Base-by-base conservation (phyloP, 2,888 invertebrate species). In the Drosophila niveifrons region DNA sequence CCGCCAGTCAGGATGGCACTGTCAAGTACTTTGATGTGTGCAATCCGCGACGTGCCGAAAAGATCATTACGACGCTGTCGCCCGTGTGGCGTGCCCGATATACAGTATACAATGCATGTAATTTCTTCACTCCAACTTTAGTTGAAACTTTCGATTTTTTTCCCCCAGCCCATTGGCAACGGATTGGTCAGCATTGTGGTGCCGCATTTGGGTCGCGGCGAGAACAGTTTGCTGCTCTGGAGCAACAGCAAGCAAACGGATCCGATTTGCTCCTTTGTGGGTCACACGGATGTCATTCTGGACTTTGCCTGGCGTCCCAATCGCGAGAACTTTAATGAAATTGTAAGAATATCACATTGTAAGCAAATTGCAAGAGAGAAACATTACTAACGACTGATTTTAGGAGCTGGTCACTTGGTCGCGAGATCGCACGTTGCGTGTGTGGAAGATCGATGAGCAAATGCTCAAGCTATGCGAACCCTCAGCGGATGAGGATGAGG, bases 81-180 rank as follows among this genome's bases (percentile, higher is more conserved):
- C 97, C 97, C 1, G 97, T 98, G 0, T 98, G 98, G 98, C 94
- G 98, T 87, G 98, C 98, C 1, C 95, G 97, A 91, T 97, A 97
- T 89, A 97, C 97, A 57, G 95, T 95, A 93, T n/a, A n/a, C n/a
- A 43, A 18, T 53, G 6, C 36, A n/a, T 4, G 11, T 36, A 1
- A 36, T 10, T 1, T 1, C 10, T 2, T 17, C 9, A 10, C 8
- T 0, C 11, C 11, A 41, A 29, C 23, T 23, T 36, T n/a, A 31
- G 9, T n/a, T 36, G 4, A 36, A 11, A 11, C 9, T 43, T 1
- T n/a, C 2, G 3, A 2, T 18, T 6, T 29, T 8, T 4, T 8
- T 15, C 17, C 23, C 23, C 6, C 1, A 96, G 94, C 98, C 98
- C 4, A 98, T 98, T 93, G 98, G 98, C 9, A 96, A 97, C 92